Percentiles rank a stretch among this genome's conserved stretches.
phyloP scores from a whole-genome alignment of 2,888 invertebrate species.

The Terebella lapidaria region DNA sequence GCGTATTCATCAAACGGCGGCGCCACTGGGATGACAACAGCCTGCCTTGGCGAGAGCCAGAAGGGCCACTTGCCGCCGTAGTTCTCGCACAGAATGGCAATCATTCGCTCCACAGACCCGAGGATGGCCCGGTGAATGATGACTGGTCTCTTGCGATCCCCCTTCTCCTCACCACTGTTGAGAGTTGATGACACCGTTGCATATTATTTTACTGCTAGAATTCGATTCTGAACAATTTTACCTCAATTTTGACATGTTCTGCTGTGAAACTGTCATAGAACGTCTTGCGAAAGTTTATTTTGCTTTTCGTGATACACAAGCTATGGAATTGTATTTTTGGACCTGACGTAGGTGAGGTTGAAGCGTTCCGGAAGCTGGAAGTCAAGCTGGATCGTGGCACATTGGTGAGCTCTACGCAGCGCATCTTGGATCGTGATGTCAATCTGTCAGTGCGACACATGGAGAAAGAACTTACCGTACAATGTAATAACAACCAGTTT shows the following conservation, averaged over 20 bases:
- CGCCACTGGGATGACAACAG: conserved; percentile 87
- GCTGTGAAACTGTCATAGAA: no score
- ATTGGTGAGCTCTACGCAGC: conserved; percentile 81
- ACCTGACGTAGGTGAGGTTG: conserved; percentile 66
- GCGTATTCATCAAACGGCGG: conserved; percentile 85
- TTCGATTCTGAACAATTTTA: no score
- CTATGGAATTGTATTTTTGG: no score
- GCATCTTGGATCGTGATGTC: conserved; percentile 96
- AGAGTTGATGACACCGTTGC: no score
- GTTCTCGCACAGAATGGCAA: conserved; percentile 93
- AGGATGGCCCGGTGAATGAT: conserved; percentile 96
- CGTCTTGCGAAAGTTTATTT: no score
- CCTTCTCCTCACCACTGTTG: conserved; percentile 20
- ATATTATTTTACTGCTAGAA: no score
- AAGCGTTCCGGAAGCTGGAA: conserved; percentile 94
- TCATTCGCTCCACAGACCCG: conserved; percentile 96
- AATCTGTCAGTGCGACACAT: no score
- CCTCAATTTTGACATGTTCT: no score
- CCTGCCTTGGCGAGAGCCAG: conserved; percentile 95
- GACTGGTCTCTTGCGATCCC: conserved; percentile 72
- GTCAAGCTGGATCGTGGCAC: conserved; percentile 97
- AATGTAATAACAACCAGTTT: no score
- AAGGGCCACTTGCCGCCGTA: conserved; percentile 99
- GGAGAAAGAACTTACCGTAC: not conserved
- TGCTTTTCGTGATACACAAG: no score